Evolutionary conservation across 2,113 vertebrate genomes (phyloP).

Genomic region (Gila orcuttii): DNA sequence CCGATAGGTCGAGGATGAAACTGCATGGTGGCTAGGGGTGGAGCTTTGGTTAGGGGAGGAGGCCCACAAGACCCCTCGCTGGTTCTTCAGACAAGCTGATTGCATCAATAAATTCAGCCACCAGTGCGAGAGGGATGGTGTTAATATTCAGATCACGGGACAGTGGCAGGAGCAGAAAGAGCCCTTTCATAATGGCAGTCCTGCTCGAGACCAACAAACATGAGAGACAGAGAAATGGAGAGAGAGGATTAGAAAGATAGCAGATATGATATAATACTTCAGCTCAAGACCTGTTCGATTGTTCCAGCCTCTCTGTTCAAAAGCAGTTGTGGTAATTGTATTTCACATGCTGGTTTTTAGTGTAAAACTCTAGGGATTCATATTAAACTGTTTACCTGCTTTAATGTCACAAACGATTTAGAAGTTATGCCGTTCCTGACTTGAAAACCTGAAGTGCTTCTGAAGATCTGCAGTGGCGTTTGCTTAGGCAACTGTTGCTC

Average conservation of each 20-base stretch:
- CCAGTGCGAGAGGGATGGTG: conserved; percentile 54
- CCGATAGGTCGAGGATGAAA: conserved; percentile 4
- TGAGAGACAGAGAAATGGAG: conserved; percentile 1
- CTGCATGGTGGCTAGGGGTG: background rate
- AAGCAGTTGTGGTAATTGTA: conserved; percentile 25
- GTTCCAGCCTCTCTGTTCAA: conserved; percentile 10
- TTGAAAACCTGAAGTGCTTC: background rate
- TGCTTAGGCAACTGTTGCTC: background rate
- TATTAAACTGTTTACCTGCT: background rate
- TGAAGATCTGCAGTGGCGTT: background rate
- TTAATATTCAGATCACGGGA: conserved; percentile 73
- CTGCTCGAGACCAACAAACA: conserved; percentile 60
- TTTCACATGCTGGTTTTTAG: conserved; percentile 6
- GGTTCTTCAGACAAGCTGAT: conserved; percentile 69
- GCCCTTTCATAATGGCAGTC: conserved; percentile 66
- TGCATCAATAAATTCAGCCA: conserved; percentile 72
- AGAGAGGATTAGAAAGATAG: conserved; percentile 28
- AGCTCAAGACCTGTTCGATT: conserved; percentile 6
- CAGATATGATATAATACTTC: conserved; percentile 4
- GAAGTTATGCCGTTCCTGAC: background rate
- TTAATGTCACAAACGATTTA: background rate
- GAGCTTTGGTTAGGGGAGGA: conserved; percentile 51
- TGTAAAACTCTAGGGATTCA: conserved; percentile 18
- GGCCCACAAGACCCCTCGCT: conserved; percentile 63
- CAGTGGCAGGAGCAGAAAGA: conserved; percentile 54